Conservation (phyloP, 2,888 invertebrate genomes). For the Drosophila mimetica region DNA sequence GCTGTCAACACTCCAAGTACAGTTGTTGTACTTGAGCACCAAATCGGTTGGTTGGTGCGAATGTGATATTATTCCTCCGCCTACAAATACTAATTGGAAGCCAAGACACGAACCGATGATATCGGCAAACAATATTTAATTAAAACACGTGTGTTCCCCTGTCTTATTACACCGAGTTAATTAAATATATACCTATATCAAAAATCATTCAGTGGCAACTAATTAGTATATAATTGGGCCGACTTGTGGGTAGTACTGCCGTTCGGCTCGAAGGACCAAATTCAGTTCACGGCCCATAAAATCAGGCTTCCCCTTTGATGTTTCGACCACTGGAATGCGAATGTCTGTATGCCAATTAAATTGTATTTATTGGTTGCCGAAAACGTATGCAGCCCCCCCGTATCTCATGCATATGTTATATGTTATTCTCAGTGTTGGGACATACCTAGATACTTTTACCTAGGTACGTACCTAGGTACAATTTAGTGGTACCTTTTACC, state of each 20-base stretch:
- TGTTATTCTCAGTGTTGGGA: too few relatives aligned
- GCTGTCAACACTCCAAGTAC: conserved; percentile 6
- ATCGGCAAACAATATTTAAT: too few relatives aligned
- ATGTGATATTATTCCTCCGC: background rate
- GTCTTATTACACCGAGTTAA: too few relatives aligned
- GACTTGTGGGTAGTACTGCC: background rate
- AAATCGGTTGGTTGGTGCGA: background rate
- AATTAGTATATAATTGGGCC: background rate
- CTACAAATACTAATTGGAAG: too few relatives aligned
- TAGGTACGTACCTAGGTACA: too few relatives aligned
- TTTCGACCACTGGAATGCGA: background rate
- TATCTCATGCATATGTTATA: conserved; percentile 21
- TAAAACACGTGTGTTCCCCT: too few relatives aligned
- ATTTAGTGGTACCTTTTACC: too few relatives aligned
- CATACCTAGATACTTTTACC: too few relatives aligned
- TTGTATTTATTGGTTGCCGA: conserved; percentile 20
- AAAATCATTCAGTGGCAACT: background rate
- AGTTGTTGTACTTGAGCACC: conserved; percentile 2
- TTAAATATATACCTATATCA: too few relatives aligned
- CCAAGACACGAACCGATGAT: too few relatives aligned
- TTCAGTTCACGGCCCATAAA: conserved; percentile 3
- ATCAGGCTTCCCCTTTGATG: conserved; percentile 5
- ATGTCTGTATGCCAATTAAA: conserved; percentile 18
- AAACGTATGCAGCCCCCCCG: conserved; percentile 1
- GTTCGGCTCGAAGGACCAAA: background rate